Conservation (phyloP, 2,113 vertebrate species). For the Maccullochella peelii region DNA sequence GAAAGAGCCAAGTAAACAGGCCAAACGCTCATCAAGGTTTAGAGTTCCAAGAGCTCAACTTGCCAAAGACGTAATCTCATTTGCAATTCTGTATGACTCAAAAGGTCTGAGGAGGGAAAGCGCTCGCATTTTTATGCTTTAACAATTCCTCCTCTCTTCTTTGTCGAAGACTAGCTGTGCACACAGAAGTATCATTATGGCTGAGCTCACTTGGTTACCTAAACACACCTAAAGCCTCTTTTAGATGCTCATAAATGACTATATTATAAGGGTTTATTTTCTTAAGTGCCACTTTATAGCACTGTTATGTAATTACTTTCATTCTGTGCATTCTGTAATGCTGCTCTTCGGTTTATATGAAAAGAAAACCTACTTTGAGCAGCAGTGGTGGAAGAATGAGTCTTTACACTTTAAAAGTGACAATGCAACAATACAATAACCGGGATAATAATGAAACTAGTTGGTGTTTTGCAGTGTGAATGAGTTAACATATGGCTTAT, state of each 20-base stretch:
- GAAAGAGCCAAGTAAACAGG: slow-evolving; percentile 3
- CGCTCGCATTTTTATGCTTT: slow-evolving; percentile 6
- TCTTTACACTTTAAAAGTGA: background rate
- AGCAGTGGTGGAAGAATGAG: too few relatives aligned
- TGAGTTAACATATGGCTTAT: too few relatives aligned
- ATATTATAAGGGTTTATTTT: slow-evolving; percentile 27
- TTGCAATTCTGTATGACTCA: slow-evolving; percentile 28
- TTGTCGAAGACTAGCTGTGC: slow-evolving; percentile 30
- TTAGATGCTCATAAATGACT: slow-evolving; percentile 3
- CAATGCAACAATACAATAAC: background rate
- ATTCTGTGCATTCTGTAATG: background rate
- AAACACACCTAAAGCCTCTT: slow-evolving; percentile 43
- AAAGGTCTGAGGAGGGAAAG: slow-evolving; percentile 26
- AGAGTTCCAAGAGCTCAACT: slow-evolving; percentile 31
- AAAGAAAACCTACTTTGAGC: background rate
- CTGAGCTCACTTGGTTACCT: slow-evolving; percentile 29
- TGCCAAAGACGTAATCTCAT: slow-evolving; percentile 37
- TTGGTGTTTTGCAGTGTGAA: too few relatives aligned
- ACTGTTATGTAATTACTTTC: background rate
- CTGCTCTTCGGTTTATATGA: background rate
- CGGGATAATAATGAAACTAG: too few relatives aligned
- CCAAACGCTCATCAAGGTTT: slow-evolving; percentile 38
- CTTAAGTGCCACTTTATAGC: background rate
- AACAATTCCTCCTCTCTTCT: slow-evolving; percentile 5
- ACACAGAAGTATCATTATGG: slow-evolving; percentile 38